These are phyloP conservation scores for Calcarius lapponicus DNA, from an alignment of 2,797 vertebrate species.

Conservation along the genomic window DNA sequence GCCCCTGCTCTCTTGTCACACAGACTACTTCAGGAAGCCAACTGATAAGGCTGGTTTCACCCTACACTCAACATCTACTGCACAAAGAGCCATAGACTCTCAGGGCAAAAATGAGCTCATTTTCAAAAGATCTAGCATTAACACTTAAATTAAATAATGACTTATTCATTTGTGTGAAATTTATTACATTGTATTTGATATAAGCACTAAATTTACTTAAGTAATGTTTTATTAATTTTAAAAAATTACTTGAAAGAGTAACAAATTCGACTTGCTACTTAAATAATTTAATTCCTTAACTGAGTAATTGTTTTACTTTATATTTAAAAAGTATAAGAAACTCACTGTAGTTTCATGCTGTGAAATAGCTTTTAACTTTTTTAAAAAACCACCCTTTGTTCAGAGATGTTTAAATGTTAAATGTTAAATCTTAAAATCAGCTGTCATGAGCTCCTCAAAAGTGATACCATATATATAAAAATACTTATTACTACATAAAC, in stretches of 20 bases:
- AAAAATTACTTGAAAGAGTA: conserved; percentile 56
- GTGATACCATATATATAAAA: background rate
- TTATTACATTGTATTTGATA: conserved; percentile 52
- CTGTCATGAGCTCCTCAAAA: background rate
- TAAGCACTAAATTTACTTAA: conserved; percentile 57
- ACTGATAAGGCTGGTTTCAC: background rate
- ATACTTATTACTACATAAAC: background rate
- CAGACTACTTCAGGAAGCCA: background rate
- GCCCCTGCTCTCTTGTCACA: background rate
- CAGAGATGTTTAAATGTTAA: background rate
- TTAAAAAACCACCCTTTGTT: background rate
- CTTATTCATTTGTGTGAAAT: conserved; percentile 56
- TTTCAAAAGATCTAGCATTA: conserved; percentile 18
- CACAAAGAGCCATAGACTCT: background rate
- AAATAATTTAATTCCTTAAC: conserved; percentile 54
- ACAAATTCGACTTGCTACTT: conserved; percentile 44
- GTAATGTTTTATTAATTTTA: conserved; percentile 65
- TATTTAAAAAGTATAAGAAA: conserved; percentile 25
- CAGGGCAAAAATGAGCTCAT: background rate
- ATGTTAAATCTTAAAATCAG: background rate
- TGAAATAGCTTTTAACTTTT: background rate
- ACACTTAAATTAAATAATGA: conserved; percentile 62
- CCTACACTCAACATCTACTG: background rate
- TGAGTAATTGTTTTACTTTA: conserved; percentile 54
- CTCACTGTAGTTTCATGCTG: background rate